phyloP scores from a whole-genome alignment of 2,888 invertebrate species.

The Calliphora vomitoria region DNA sequence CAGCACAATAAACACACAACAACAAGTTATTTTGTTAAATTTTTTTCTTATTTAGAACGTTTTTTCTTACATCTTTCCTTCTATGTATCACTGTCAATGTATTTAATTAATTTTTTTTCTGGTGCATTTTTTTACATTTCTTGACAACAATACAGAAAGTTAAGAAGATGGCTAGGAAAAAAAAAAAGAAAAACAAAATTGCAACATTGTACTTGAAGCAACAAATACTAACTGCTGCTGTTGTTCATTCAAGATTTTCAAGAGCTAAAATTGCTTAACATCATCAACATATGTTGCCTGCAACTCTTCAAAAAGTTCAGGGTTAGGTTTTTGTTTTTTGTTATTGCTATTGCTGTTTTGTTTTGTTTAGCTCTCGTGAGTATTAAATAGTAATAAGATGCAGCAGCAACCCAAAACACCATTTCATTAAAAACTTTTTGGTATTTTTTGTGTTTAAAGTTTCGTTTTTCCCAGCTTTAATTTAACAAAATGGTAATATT shows the following conservation, averaged over 20 bases:
- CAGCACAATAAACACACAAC: constrained; percentile 3
- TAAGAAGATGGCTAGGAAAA: constrained; percentile 13
- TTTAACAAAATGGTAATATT: neutral
- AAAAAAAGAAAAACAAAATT: constrained; percentile 36
- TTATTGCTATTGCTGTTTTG: neutral
- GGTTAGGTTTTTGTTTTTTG: constrained; percentile 64
- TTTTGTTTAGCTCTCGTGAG: constrained; percentile 22
- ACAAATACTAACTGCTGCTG: constrained; percentile 45
- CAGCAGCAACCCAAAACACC: constrained; percentile 1
- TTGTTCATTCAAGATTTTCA: constrained; percentile 58
- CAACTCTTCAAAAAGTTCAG: constrained; percentile 71
- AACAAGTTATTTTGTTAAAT: neutral
- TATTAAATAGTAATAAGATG: constrained; percentile 41
- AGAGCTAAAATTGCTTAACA: constrained; percentile 62
- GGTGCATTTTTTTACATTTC: constrained; percentile 21
- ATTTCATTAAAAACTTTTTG: constrained; percentile 39
- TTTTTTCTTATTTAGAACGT: neutral
- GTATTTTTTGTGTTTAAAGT: neutral
- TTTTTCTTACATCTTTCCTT: neutral
- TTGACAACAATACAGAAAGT: constrained; percentile 58
- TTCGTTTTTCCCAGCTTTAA: constrained; percentile 1
- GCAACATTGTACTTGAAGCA: constrained; percentile 57
- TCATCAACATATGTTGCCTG: constrained; percentile 66
- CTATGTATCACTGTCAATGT: constrained; percentile 44
- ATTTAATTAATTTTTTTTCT: constrained; percentile 66